Conservation (phyloP, 2,797 vertebrate species). For the Sebastes goodei region DNA sequence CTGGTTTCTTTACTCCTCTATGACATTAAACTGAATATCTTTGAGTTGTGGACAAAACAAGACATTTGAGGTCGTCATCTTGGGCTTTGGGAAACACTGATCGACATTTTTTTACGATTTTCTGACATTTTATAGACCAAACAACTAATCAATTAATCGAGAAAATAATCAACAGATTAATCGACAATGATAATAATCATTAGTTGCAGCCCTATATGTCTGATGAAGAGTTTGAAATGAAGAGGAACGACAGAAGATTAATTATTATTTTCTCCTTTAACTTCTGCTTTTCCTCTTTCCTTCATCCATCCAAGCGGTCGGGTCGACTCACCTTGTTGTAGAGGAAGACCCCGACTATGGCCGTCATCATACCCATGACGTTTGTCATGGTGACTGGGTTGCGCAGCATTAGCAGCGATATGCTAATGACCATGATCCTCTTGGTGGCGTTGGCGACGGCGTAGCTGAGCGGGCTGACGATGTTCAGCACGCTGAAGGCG, state of each 20-base stretch:
- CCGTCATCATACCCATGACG: slow-evolving; percentile 95
- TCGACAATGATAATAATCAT: too few relatives aligned
- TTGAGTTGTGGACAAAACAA: too few relatives aligned
- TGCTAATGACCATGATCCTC: slow-evolving; percentile 97
- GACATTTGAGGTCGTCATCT: too few relatives aligned
- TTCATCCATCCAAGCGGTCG: background rate
- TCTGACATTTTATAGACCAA: too few relatives aligned
- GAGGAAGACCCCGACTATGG: slow-evolving; percentile 95
- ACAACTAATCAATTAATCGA: too few relatives aligned
- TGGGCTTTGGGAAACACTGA: too few relatives aligned
- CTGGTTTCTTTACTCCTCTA: too few relatives aligned
- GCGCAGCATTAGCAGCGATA: slow-evolving; percentile 94
- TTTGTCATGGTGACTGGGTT: slow-evolving; percentile 94
- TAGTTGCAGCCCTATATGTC: too few relatives aligned
- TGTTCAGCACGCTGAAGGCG: slow-evolving; percentile 95
- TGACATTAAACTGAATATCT: too few relatives aligned
- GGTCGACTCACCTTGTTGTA: slow-evolving; percentile 92
- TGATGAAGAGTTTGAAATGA: background rate
- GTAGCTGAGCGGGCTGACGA: slow-evolving; percentile 98
- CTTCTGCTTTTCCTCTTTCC: background rate
- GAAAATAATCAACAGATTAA: too few relatives aligned
- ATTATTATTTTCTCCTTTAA: background rate
- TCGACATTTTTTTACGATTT: too few relatives aligned
- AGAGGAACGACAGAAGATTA: background rate
- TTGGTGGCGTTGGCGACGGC: slow-evolving; percentile 98